Evolutionary conservation across 2,113 vertebrate species (phyloP), one percentile per base, ranked within the genome.

Genomic region (Columba janthina): DNA sequence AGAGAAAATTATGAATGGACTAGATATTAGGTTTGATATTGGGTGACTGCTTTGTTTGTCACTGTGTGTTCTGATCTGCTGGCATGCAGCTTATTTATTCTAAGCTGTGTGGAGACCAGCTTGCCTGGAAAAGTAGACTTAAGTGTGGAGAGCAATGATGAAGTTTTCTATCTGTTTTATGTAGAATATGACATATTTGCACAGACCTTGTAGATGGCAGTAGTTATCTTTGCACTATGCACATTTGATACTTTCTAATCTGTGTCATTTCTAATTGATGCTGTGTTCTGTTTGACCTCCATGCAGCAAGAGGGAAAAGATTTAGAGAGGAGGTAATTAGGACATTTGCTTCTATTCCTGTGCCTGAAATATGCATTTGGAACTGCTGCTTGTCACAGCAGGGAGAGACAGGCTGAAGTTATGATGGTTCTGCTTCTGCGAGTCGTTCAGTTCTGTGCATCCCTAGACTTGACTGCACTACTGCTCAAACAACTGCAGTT

Each of bases 291-390:
- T 95, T 85, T 95, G 88, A 93, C 93, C 85, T 96, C 92, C n/a
- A 5, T 42, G 72, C 56, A 84, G 90, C 72, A 38, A 54, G 69
- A 88, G 76, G 75, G 77, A 88, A 46, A 92, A 91, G 76, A 90
- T 91, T 88, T 81, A 93, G 65, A 74, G 90, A 84, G 77, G 88
- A 86, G 79, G 65, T 95, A 97, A 96, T 96, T 94, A 81, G 95
- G 93, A 76, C 94, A 64, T 46, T 89, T 86, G 93, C 19, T 95
- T 94, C 91, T 97, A 93, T 95, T 96, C 76, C 69, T 93, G 93
- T 91, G 74, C 74, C 64, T 94, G 90, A 91, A 92, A 71, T 93
- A 84, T 29, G 64, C 48, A 12, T 94, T 96, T 72, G 67, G 88
- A 93, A 69, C 85, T 85, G 81, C 93, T 78, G 34, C 83, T 90